Base-by-base conservation (phyloP, 2,888 invertebrate species). In the Ectropis crepuscularia region DNA sequence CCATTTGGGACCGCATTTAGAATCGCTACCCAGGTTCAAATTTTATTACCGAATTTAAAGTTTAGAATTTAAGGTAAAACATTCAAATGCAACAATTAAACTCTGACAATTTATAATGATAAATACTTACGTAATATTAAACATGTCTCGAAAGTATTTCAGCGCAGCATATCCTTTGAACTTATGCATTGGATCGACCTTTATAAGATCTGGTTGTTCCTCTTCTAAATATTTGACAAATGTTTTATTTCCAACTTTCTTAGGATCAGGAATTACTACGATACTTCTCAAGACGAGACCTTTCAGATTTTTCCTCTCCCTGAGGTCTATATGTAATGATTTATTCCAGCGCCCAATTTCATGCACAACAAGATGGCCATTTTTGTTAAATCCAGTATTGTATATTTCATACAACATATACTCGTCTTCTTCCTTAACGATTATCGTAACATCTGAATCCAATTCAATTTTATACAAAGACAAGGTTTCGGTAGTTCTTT, bases 181-280 rank as follows among this genome's bases (percentile, higher is more conserved):
- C 72, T 95, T 94, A 80, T 95, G 94, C 88, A 95, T 90, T 0
- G 95, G 94, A 82, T 96, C 95, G 37, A 94, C 86, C 75, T 94
- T 92, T 41, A 88, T 85, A 59, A 93, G 88, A 28, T 86, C 86
- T 6, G 93, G 92, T 50, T 87, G 87, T 12, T 86, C 88, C 48
- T 95, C 80, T 11, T 78, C 78, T 65, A 81, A 71, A 74, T 94
- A 95, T 57, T 94, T 81, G 63, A 93, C 85, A 68, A 94, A 85
- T 5, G 87, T 87, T 76, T 83, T 75, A 36, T 92, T 80, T 46
- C 84, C 79, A 53, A 92, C 81, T 63, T 89, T 80, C 6, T 83
- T 79, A 5, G 61, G 49, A 37, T 71, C 46, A 0, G 84, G 75
- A 6, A 88, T 74, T 73, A 95, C 94, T 50, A 94, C 85, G 63